phyloP scores from a whole-genome alignment of 2,113 vertebrate genomes.

The Pogonocichla stellata region DNA sequence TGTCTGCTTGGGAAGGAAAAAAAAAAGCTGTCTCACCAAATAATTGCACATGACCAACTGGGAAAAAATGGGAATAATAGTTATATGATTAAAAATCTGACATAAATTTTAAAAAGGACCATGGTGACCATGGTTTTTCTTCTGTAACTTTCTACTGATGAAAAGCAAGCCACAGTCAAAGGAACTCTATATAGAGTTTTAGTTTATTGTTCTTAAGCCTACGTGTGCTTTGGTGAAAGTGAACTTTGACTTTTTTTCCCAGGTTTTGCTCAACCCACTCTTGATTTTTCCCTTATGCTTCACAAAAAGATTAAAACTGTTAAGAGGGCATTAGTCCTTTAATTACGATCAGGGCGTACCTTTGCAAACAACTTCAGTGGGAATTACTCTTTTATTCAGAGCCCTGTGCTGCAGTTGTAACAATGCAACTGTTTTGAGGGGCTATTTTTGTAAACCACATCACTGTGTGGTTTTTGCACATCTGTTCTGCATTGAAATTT shows the following conservation, averaged over 20 bases:
- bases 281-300: neutral
- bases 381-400: slow-evolving; percentile 5
- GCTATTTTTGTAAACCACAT: slow-evolving; percentile 49
- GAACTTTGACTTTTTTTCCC: neutral
- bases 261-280: neutral
- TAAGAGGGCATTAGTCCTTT: slow-evolving; percentile 22
- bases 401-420: neutral
- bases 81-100: neutral
- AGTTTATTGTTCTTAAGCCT: neutral
- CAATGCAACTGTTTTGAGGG: slow-evolving; percentile 1
- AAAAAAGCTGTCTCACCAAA: neutral
- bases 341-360: neutral
- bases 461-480: slow-evolving; percentile 29
- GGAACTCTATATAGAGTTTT: neutral
- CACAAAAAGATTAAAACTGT: slow-evolving; percentile 14
- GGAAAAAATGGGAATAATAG: neutral
- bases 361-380: slow-evolving; percentile 32
- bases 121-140: neutral
- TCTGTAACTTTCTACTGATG: neutral
- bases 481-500: neutral
- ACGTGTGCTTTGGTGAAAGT: neutral
- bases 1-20: neutral
- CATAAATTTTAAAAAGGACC: neutral
- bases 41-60: neutral
- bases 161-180: neutral